These are phyloP conservation scores for Hylia prasina DNA, from an alignment of 2,113 vertebrate species.

Conservation along the genomic window DNA sequence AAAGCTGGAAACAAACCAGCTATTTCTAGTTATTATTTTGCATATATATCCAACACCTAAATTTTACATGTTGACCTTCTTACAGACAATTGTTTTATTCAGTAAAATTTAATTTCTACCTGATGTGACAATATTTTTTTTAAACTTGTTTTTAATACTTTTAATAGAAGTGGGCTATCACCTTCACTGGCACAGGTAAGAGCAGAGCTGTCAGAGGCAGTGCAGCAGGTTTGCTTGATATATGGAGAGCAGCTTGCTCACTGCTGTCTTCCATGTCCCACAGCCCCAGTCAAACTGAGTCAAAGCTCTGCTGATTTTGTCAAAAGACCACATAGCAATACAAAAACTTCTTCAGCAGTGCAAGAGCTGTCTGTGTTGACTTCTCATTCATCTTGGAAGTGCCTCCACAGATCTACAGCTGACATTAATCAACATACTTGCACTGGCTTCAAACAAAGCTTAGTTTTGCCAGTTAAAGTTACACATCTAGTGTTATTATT, in stretches of 20 bases:
- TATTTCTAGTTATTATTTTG: background rate
- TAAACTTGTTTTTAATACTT: background rate
- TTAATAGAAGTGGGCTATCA: background rate
- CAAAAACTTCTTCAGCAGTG: background rate
- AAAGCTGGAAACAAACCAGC: background rate
- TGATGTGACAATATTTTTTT: background rate
- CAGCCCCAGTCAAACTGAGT: background rate
- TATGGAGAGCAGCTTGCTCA: background rate
- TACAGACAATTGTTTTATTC: background rate
- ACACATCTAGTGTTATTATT: background rate
- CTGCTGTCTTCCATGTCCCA: background rate
- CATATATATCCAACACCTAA: fast-evolving
- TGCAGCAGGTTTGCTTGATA: too few relatives aligned
- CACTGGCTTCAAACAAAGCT: background rate
- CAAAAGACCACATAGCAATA: background rate
- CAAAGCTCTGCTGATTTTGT: background rate
- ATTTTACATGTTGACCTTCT: background rate
- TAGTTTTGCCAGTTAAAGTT: background rate
- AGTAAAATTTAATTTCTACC: background rate
- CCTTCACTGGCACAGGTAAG: background rate
- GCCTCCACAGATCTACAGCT: background rate
- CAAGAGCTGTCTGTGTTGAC: background rate
- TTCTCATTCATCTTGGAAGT: background rate
- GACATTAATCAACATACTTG: background rate
- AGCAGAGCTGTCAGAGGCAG: background rate